Percentiles rank a stretch among this genome's conserved stretches.
These are phyloP conservation scores for Megalops atlanticus DNA, from an alignment of 2,113 vertebrate genomes.

Conservation along the genomic window DNA sequence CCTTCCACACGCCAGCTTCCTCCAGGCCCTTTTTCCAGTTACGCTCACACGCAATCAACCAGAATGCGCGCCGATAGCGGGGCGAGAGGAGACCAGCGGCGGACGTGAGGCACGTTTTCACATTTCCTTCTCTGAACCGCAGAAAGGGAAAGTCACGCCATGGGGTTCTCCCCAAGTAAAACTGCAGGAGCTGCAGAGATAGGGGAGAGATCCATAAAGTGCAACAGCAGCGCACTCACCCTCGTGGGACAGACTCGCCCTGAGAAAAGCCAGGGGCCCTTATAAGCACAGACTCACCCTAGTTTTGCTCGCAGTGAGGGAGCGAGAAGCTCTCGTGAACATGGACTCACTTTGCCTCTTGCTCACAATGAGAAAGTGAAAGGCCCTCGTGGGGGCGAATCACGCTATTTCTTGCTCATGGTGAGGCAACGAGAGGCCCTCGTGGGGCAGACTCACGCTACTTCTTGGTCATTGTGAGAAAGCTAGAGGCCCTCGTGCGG, in stretches of 20 bases:
- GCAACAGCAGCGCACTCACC: conserved; percentile 32
- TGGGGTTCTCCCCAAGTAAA: conserved; percentile 13
- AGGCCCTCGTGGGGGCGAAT: no score
- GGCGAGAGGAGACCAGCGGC: neutral
- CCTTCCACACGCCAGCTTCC: neutral
- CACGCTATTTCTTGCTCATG: no score
- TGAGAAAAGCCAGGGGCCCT: no score
- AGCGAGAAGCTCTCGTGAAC: no score
- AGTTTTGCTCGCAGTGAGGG: no score
- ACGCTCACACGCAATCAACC: neutral
- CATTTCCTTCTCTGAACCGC: neutral
- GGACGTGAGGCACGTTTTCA: neutral
- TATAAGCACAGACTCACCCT: no score
- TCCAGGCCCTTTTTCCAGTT: neutral
- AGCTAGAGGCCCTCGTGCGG: no score
- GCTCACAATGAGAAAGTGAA: no score
- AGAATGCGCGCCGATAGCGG: neutral
- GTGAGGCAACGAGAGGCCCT: no score
- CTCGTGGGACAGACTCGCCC: neutral
- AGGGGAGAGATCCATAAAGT: conserved; percentile 27
- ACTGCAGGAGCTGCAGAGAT: conserved; percentile 18
- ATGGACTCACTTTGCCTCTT: no score
- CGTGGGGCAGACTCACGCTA: no score
- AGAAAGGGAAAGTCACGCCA: conserved; percentile 10
- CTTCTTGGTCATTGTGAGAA: no score